phyloP scores from a whole-genome alignment of 2,888 invertebrate species.

The Catonia carolina region DNA sequence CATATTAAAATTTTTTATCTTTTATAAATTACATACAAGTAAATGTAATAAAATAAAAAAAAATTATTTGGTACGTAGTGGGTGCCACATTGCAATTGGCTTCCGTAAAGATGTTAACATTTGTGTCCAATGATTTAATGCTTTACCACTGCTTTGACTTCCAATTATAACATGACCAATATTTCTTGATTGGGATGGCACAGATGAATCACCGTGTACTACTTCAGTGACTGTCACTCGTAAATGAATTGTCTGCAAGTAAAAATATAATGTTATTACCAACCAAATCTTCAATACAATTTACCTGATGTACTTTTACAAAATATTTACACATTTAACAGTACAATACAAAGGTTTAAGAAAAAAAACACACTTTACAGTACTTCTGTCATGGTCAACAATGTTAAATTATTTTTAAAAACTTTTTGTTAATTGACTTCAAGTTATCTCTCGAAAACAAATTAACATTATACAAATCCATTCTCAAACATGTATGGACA shows the following conservation, averaged over 20 bases:
- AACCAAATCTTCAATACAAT: neutral
- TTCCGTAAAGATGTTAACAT: slow-evolving; percentile 73
- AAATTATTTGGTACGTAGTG: slow-evolving; percentile 45
- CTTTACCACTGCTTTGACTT: slow-evolving; percentile 62
- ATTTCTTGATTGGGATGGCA: slow-evolving; percentile 48
- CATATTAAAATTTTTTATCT: too few species aligned
- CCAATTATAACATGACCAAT: slow-evolving; percentile 76
- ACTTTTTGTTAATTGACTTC: too few species aligned
- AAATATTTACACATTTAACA: too few species aligned
- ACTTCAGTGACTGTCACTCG: slow-evolving; percentile 53
- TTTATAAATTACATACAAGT: too few species aligned
- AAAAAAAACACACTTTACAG: too few species aligned
- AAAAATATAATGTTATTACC: slow-evolving; percentile 8
- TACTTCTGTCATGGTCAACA: too few species aligned
- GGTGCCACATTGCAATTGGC: slow-evolving; percentile 81
- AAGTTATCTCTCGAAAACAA: too few species aligned
- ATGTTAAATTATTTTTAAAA: too few species aligned
- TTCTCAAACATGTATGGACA: too few species aligned
- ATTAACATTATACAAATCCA: too few species aligned
- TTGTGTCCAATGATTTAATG: slow-evolving; percentile 74
- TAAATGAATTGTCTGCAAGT: slow-evolving; percentile 61
- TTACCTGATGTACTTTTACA: neutral
- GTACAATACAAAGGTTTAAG: too few species aligned
- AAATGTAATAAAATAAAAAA: too few species aligned
- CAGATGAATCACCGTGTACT: slow-evolving; percentile 41